Evolutionary conservation across 2,797 vertebrate species (phyloP).

Genomic region (Hippopotamyrus pictus): DNA sequence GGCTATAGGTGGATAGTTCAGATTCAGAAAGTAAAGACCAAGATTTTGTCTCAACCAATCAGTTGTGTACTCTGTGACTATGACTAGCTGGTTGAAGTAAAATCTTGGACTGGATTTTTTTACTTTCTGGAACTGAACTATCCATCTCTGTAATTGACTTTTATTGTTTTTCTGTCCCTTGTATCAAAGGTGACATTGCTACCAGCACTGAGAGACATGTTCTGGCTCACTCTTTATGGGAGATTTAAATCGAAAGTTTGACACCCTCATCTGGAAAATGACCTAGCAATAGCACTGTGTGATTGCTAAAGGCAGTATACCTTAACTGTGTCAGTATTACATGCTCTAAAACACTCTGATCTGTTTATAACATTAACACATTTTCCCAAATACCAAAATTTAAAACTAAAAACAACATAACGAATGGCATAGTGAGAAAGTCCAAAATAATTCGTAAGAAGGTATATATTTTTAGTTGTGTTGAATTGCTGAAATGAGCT

Average conservation of each 20-base stretch:
- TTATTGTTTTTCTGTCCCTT: neutral
- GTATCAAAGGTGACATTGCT: constrained; percentile 11
- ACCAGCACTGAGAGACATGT: neutral
- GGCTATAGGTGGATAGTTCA: neutral
- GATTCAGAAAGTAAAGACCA: neutral
- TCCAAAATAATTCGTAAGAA: neutral
- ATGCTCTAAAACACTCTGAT: neutral
- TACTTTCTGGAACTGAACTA: neutral
- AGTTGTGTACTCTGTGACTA: neutral
- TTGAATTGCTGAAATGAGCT: neutral
- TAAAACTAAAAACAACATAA: neutral
- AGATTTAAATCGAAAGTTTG: neutral
- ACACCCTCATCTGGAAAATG: neutral
- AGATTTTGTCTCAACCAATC: neutral
- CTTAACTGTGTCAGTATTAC: neutral
- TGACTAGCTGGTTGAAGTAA: neutral
- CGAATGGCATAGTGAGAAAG: neutral
- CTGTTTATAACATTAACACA: neutral
- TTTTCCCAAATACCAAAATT: neutral
- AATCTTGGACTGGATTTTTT: neutral
- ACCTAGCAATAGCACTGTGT: neutral
- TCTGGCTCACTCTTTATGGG: neutral
- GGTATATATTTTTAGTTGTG: neutral
- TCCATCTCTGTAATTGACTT: neutral
- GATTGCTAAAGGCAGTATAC: neutral